A percentile compares a stretch with the other conserved stretches of the same genome.
phyloP scores from a whole-genome alignment of 2,888 invertebrate species.

The Rhamphomyia laevipes region DNA sequence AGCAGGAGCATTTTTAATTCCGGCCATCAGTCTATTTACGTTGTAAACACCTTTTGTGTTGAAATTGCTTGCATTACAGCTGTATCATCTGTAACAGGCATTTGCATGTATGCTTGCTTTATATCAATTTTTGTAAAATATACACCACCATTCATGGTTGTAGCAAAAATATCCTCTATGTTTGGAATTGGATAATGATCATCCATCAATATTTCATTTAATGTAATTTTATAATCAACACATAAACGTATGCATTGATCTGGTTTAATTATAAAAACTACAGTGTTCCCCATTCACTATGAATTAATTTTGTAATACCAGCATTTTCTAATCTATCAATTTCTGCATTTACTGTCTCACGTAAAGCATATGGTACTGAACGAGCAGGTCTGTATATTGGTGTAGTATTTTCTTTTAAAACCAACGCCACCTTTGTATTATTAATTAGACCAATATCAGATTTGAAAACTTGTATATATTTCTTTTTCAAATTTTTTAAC shows the following conservation, averaged over 20 bases:
- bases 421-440: conserved; percentile 3
- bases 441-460: conserved; percentile 5
- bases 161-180: conserved; percentile 13
- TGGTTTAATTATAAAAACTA: conserved; percentile 10
- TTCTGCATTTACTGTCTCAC: conserved; percentile 10
- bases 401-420: too few species aligned
- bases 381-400: too few species aligned
- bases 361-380: conserved; percentile 14
- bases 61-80: conserved; percentile 13
- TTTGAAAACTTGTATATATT: conserved; percentile 4
- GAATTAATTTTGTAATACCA: too few species aligned
- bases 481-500: neutral
- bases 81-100: conserved; percentile 10
- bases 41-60: conserved; percentile 12
- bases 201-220: too few species aligned
- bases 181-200: conserved; percentile 11
- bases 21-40: conserved; percentile 13
- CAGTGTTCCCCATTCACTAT: conserved; percentile 18
- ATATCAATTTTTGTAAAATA: conserved; percentile 5
- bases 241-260: conserved; percentile 16
- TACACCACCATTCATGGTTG: neutral
- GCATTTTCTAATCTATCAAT: conserved; percentile 10
- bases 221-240: conserved; percentile 17
- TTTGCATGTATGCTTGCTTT: conserved; percentile 8
- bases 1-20: conserved; percentile 15